Evolutionary conservation across 2,888 invertebrate species (phyloP).

Genomic region (Perizoma flavofasciatum): DNA sequence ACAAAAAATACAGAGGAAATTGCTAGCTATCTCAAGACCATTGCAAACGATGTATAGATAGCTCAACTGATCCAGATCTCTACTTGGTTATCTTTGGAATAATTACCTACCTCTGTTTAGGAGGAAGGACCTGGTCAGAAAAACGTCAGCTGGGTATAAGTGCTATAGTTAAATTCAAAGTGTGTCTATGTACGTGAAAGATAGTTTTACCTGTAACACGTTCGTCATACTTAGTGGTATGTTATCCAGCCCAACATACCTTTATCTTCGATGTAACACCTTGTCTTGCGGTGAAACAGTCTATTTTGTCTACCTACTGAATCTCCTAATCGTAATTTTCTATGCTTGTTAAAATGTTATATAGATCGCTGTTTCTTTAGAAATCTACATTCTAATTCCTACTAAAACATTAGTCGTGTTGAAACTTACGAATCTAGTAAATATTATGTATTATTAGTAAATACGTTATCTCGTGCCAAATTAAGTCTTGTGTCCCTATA

Average conservation of each 20-base stretch:
- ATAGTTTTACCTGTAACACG: no score
- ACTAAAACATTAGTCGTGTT: slow-evolving; percentile 27
- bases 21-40: no score
- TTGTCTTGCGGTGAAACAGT: slow-evolving; percentile 45
- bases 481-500: slow-evolving; percentile 5
- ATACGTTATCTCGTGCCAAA: slow-evolving; percentile 37
- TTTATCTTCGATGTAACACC: slow-evolving; percentile 41
- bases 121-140: no score
- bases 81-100: no score
- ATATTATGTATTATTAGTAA: slow-evolving; percentile 7
- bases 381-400: slow-evolving; percentile 29
- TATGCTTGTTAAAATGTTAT: slow-evolving; percentile 58
- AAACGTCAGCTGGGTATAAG: no score
- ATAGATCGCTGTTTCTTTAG: slow-evolving; percentile 40
- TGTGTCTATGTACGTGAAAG: no score
- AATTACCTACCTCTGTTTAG: no score
- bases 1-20: no score
- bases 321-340: slow-evolving; percentile 55
- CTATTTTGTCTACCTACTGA: slow-evolving; percentile 33
- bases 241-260: slow-evolving; percentile 63
- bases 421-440: slow-evolving; percentile 24
- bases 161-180: no score
- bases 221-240: slow-evolving; percentile 32
- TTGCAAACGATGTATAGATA: no score
- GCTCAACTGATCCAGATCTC: no score